phyloP scores from a whole-genome alignment of 2,113 vertebrate species.

The Cisticola juncidis region DNA sequence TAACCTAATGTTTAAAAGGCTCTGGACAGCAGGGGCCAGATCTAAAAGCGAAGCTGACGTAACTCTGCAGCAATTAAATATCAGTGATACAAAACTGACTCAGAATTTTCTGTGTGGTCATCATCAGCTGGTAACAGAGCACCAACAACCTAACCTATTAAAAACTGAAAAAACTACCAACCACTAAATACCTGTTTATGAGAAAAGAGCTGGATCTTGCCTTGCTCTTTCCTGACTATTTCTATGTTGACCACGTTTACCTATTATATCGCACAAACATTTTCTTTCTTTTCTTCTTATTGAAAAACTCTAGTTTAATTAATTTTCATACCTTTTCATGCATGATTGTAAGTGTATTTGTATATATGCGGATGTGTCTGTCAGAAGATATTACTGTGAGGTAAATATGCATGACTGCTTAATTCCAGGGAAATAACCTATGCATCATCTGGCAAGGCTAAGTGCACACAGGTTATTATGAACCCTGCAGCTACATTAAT shows the following conservation, averaged over 20 bases:
- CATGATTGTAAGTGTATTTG: neutral
- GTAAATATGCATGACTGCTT: constrained; percentile 5
- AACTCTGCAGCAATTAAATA: neutral
- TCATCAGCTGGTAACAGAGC: neutral
- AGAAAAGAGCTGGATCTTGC: neutral
- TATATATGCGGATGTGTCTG: neutral
- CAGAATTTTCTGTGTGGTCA: neutral
- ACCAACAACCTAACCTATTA: neutral
- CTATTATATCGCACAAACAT: fast-evolving
- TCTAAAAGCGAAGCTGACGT: neutral
- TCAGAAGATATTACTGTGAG: constrained; percentile 14
- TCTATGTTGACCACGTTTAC: neutral
- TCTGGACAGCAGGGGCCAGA: neutral
- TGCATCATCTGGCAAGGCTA: neutral
- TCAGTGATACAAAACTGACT: neutral
- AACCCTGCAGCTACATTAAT: constrained; percentile 18
- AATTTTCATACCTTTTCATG: neutral
- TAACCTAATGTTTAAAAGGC: neutral
- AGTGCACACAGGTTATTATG: constrained; percentile 15
- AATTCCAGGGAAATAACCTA: constrained; percentile 49
- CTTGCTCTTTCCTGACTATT: neutral
- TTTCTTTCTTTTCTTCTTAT: neutral
- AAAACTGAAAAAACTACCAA: neutral
- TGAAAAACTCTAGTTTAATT: neutral
- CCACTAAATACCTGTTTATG: neutral